Evolutionary conservation across 1,140 invertebrate genomes (phyloP), one percentile per base, ranked within the genome.

Genomic region (Macrobrachium nipponense): DNA sequence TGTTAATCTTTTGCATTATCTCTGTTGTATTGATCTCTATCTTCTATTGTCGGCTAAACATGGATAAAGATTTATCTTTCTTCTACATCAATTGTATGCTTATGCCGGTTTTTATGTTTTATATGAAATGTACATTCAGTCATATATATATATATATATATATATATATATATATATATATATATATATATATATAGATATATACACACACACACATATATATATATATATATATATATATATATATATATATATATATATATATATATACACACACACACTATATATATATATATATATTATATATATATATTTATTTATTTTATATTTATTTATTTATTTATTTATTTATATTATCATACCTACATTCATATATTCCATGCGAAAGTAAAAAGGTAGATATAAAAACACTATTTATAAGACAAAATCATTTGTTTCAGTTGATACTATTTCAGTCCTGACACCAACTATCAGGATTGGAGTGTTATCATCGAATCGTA

Each of bases 141-240:
- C 7, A 51, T 51, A 51, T 51, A 51, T 51, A 12, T 51, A 66
- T 20, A 20, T 66, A 20, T 20, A 66, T 66, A 66, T 66, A 66
- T 66, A 51, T 51, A 51, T 51, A 51, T 51, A 51, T 51, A 51
- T 51, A 12, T 51, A 66, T 20, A 20, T 66, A 20, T 20, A 66
- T 66, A 66, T 66, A 66, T 66, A 66, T 68, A 18, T 68, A 23
- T 68, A 23, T 68, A 23, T 68, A 68, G 20, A 68, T n/a, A 68
- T 68, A 51, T 51, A 51, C 7, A 51, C 7, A 51, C 7, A 51
- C 7, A 51, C 7, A 51, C 7, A 51, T 51, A 51, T 51, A 51
- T 51, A 51, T 51, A 51, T 51, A 51, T 51, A 51, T 51, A 51
- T 51, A 51, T 51, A 51, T 51, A 4, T 51, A 51, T 51, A 51